Percentiles rank a stretch among this genome's conserved stretches.
These are phyloP conservation scores for Helicolenus hilgendorfi DNA, from an alignment of 2,797 vertebrate species.

Conservation along the genomic window DNA sequence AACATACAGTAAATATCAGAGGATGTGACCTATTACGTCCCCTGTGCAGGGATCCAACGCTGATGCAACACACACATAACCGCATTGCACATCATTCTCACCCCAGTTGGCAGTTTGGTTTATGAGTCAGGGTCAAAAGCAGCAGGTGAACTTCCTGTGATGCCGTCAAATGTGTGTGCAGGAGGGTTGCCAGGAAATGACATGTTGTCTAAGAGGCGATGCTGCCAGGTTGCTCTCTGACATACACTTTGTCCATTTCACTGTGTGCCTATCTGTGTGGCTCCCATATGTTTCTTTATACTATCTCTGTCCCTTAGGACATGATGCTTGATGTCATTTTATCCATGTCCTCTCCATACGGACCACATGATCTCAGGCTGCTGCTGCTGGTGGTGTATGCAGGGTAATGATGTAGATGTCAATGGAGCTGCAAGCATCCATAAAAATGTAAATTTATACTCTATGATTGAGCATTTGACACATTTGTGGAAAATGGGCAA, in stretches of 20 bases:
- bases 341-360: background rate
- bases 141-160: conserved; percentile 70
- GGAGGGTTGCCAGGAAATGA: conserved; percentile 54
- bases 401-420: background rate
- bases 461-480: background rate
- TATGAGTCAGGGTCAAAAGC: conserved; percentile 73
- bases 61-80: conserved; percentile 32
- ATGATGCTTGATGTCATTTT: background rate
- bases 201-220: conserved; percentile 13
- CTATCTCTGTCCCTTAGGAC: background rate
- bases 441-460: background rate
- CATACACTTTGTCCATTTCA: conserved; percentile 1
- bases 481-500: background rate
- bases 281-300: conserved; percentile 5
- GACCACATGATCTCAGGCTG: background rate
- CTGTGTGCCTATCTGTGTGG: background rate
- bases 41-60: conserved; percentile 19
- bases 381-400: background rate
- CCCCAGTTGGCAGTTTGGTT: conserved; percentile 48
- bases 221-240: conserved; percentile 37
- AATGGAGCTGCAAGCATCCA: background rate
- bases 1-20: conserved; percentile 55
- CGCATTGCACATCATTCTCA: conserved; percentile 33
- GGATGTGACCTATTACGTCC: conserved; percentile 58
- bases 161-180: conserved; percentile 35